Conservation (phyloP, 2,113 vertebrate genomes). For the Vanacampus margaritifer region DNA sequence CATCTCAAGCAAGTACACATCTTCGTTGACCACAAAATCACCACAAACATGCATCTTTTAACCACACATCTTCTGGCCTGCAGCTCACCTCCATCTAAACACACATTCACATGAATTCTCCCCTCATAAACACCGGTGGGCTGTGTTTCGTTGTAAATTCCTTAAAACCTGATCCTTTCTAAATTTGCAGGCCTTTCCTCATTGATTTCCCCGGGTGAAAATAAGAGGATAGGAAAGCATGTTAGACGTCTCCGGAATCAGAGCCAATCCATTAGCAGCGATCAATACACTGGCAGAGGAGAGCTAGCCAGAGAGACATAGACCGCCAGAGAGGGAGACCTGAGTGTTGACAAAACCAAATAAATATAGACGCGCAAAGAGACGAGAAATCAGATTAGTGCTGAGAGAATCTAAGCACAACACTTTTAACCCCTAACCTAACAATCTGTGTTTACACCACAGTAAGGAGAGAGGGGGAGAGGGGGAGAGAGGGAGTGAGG, state of each 20-base stretch:
- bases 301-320: slow-evolving; percentile 48
- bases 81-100: slow-evolving; percentile 8
- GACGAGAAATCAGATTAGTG: slow-evolving; percentile 93
- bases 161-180: slow-evolving; percentile 81
- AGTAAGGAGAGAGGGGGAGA: slow-evolving; percentile 63
- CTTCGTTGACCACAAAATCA: slow-evolving; percentile 10
- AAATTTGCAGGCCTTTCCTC: slow-evolving; percentile 83
- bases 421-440: slow-evolving; percentile 88
- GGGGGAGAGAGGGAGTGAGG: slow-evolving; percentile 1
- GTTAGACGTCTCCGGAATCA: slow-evolving; percentile 87
- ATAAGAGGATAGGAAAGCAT: slow-evolving; percentile 83
- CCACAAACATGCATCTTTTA: background rate
- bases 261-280: slow-evolving; percentile 93
- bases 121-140: slow-evolving; percentile 35
- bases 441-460: slow-evolving; percentile 89
- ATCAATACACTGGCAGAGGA: slow-evolving; percentile 84
- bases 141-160: slow-evolving; percentile 65
- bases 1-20: background rate
- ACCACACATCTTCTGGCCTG: slow-evolving; percentile 16
- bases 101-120: slow-evolving; percentile 3
- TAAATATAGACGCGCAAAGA: slow-evolving; percentile 85
- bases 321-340: slow-evolving; percentile 66
- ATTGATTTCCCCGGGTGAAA: slow-evolving; percentile 89
- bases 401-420: slow-evolving; percentile 83
- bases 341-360: slow-evolving; percentile 91